Evolutionary conservation across 2,888 invertebrate genomes (phyloP).

Genomic region (Dryococelus australis): DNA sequence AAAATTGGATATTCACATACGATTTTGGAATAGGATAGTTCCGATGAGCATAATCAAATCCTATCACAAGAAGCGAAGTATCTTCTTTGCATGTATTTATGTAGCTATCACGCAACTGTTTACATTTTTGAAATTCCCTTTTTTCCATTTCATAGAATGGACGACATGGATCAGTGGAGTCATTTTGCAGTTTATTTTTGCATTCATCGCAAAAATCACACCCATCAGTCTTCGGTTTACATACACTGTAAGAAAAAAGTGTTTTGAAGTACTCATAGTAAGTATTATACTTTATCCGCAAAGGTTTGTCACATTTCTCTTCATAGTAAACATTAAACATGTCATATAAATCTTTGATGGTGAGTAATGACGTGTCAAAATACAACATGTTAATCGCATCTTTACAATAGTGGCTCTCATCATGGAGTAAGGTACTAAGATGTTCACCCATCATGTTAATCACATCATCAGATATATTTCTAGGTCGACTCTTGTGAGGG

Average conservation of each 20-base stretch:
- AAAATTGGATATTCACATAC: too few species aligned
- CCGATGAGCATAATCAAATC: not conserved
- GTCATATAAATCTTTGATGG: not conserved
- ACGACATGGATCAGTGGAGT: too few species aligned
- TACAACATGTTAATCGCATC: not conserved
- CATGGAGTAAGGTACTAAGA: constrained; percentile 11
- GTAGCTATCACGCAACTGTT: too few species aligned
- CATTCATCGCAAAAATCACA: too few species aligned
- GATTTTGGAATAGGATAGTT: too few species aligned
- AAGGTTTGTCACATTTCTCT: not conserved
- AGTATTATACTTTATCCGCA: not conserved
- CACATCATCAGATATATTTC: not conserved
- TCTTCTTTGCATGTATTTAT: too few species aligned
- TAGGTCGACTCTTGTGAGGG: not conserved
- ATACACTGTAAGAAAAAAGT: too few species aligned
- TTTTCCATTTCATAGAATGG: too few species aligned
- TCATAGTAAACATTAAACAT: constrained; percentile 1
- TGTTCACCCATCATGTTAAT: not conserved
- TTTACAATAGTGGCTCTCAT: constrained; percentile 3
- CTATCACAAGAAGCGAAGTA: too few species aligned
- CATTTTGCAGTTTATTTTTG: too few species aligned
- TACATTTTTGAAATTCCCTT: too few species aligned
- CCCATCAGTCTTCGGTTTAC: too few species aligned
- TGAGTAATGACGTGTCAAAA: not conserved
- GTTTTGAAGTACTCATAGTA: not conserved